Base-by-base conservation (phyloP, 2,888 invertebrate species). In the Fragum whitleyi region DNA sequence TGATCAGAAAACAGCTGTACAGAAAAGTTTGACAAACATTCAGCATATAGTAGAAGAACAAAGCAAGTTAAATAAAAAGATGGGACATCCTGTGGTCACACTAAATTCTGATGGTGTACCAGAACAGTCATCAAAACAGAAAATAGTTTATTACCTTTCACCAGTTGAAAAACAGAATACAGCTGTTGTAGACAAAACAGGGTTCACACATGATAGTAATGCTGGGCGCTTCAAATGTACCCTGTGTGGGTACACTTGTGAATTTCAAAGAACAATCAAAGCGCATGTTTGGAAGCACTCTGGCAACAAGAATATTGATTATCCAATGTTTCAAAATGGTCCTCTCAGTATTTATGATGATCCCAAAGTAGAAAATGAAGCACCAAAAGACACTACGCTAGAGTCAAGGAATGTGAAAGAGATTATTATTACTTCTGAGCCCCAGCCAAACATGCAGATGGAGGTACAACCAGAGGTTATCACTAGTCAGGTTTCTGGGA, bases 231-330 rank as follows among this genome's bases (percentile, higher is more conserved):
- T 91, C 75, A 80, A 89, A 19, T 93, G 93, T 81, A 91, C 91
- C 2, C 89, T 93, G 23, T 93, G 93, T 85, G 91, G 92, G 19
- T 93, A 93, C 74, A 90, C 90, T 29, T 93, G 92, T 77, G 93
- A 93, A 73, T 91, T 90, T 68, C 92, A 93, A 77, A 86, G 93
- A 36, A 93, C 92, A 47, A 92, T 93, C 67, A 93, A 93, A 86
- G 92, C 93, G 16, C 93, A 93, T 78, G 92, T 93, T 32, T 93
- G 93, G 93, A 93, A 93, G 79, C 93, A 93, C 81, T 92, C 93
- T 2, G 93, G 93, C 7, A 91, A 93, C 77, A 89, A 92, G 74
- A 89, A 92, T 53, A 89, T 93, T 6, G 90, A 92, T 77, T 93
- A 93, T 77, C 93, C 93, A 0, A 93, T 92, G 88, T 93, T 93